Base-by-base conservation (phyloP, 2,888 invertebrate genomes). In the Proisotoma minuta region DNA sequence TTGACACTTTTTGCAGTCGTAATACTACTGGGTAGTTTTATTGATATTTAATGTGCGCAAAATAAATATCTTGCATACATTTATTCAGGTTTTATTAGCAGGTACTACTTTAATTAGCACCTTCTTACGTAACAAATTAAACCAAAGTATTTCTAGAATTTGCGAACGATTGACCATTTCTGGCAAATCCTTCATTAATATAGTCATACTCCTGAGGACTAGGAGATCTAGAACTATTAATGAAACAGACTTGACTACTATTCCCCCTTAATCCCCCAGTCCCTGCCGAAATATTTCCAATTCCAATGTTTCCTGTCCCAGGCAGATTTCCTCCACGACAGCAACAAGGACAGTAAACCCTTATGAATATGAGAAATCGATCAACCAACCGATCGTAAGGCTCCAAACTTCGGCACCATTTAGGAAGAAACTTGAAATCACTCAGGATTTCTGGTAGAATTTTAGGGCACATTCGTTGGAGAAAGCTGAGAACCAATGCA, bases 341-440 rank as follows among this genome's bases (percentile, higher is more conserved):
- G 34, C 64, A 65, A 15, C 60, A 61, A 3, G 43, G 57, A 56
- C 61, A 65, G 59, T 58, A 62, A 28, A 59, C 59, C 57, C 62
- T 54, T 10, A 60, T 60, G 47, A 63, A 60, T 5, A 53, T 53
- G 29, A 60, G 49, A 3, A 54, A 22, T 47, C 63, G 61, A 53
- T 72, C 62, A 22, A 73, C 69, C 8, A 73, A 24, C 53, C 75
- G 66, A 72, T 80, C 80, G 52, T 77, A 75, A 2, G 80, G 80
- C 59, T 78, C 75, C 40, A 81, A 70, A 18, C 79, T 79, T 28
- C 77, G 75, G 63, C 79, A 72, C 72, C 76, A 77, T 18, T 75
- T 58, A 2, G 80, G 80, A 15, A 80, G 71, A 69, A 76, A 79
- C 23, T 77, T 69, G 79, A 79, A 80, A 18, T 74, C 75, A 49